A percentile compares a stretch with the other conserved stretches of the same genome.
phyloP scores from a whole-genome alignment of 2,888 invertebrate genomes.

The Saturnia pavonia region DNA sequence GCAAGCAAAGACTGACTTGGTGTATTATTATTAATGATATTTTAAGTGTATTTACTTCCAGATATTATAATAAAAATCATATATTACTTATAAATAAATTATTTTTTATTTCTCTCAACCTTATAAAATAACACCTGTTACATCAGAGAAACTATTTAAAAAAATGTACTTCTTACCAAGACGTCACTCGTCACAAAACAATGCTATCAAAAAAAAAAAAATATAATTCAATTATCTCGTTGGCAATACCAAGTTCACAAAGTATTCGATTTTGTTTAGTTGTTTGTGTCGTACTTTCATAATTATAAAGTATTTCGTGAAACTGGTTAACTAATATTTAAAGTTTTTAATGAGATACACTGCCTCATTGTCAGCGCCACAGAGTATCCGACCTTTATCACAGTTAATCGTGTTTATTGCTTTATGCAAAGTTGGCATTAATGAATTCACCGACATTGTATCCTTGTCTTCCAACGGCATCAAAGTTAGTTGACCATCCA shows the following conservation, averaged over 20 bases:
- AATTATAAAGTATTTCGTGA: constrained; percentile 3
- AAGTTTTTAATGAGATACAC: constrained; percentile 89
- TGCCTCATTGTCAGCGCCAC: constrained; percentile 95
- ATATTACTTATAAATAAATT: constrained; percentile 38
- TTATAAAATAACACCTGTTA: not conserved
- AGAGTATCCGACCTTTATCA: constrained; percentile 87
- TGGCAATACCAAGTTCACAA: too few species aligned
- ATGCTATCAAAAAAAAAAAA: too few species aligned
- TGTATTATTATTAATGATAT: constrained; percentile 67
- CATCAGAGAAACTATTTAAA: not conserved
- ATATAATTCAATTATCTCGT: too few species aligned
- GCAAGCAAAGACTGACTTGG: constrained; percentile 82
- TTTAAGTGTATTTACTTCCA: constrained; percentile 69
- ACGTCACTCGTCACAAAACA: not conserved
- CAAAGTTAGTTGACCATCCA: constrained; percentile 81
- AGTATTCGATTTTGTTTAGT: not conserved
- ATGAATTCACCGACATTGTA: constrained; percentile 86
- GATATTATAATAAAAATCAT: constrained; percentile 55
- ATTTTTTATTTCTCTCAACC: constrained; percentile 20
- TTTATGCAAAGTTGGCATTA: constrained; percentile 88
- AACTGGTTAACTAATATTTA: constrained; percentile 52
- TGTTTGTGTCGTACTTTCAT: not conserved
- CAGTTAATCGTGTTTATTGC: constrained; percentile 92
- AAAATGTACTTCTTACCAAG: not conserved
- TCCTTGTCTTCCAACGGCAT: constrained; percentile 86